A percentile compares a stretch with the other conserved stretches of the same genome.
phyloP scores from a whole-genome alignment of 2,113 vertebrate genomes.

The Anser brachyrhynchus region DNA sequence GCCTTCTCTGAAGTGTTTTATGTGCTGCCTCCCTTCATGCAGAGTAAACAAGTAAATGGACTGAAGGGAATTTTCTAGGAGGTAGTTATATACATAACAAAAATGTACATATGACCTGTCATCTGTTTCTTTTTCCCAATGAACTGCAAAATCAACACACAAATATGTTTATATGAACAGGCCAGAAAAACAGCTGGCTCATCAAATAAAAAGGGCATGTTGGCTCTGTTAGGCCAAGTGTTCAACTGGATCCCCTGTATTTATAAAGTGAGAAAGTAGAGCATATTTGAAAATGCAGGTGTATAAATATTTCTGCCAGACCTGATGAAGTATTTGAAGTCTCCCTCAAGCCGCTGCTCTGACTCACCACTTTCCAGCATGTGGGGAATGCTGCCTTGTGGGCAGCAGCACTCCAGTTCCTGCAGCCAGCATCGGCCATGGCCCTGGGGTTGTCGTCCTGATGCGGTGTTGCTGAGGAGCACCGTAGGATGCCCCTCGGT shows the following conservation, averaged over 20 bases:
- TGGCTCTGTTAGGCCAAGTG: neutral
- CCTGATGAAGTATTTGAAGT: conserved; percentile 39
- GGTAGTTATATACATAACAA: neutral
- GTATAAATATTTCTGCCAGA: conserved; percentile 60
- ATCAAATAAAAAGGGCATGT: neutral
- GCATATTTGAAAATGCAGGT: conserved; percentile 43
- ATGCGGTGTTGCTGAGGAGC: neutral
- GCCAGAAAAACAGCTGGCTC: conserved; percentile 51
- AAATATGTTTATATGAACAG: conserved; percentile 4
- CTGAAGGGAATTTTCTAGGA: neutral
- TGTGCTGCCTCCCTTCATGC: neutral
- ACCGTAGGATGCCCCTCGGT: neutral
- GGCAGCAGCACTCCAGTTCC: neutral
- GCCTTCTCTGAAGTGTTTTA: neutral
- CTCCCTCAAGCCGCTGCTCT: neutral
- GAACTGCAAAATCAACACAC: conserved; percentile 38
- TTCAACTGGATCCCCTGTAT: neutral
- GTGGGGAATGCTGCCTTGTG: neutral
- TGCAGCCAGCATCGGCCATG: accelerated
- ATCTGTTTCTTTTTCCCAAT: conserved; percentile 17
- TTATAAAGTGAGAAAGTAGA: conserved; percentile 67
- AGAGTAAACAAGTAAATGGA: neutral
- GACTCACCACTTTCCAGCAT: conserved; percentile 7
- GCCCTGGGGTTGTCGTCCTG: neutral
- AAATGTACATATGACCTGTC: neutral